A percentile compares a stretch with the other conserved stretches of the same genome.
phyloP scores from a whole-genome alignment of 2,888 invertebrate genomes.

The Elmis aenea region DNA sequence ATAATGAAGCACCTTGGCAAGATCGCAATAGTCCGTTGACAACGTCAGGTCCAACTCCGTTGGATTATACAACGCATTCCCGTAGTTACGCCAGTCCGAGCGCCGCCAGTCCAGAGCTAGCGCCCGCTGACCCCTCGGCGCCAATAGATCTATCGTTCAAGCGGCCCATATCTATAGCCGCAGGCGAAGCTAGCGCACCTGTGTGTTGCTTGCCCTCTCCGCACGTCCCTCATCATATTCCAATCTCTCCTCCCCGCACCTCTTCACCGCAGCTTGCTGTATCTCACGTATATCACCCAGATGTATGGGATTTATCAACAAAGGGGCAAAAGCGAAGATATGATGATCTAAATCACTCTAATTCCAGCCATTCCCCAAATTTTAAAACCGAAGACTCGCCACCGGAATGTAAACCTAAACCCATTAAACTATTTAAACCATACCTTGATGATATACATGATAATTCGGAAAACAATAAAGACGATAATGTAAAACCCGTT shows the following conservation, averaged over 20 bases:
- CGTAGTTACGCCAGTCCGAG: constrained; percentile 32
- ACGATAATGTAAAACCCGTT: constrained; percentile 10
- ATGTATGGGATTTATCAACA: constrained; percentile 44
- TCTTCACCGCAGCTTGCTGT: background rate
- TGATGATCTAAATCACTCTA: constrained; percentile 17
- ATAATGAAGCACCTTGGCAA: constrained; percentile 39
- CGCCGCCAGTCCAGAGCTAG: constrained; percentile 31
- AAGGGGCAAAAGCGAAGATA: constrained; percentile 32
- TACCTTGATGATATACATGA: constrained; percentile 65
- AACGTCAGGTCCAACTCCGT: constrained; percentile 29
- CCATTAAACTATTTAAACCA: constrained; percentile 73
- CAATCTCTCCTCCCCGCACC: background rate
- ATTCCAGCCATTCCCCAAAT: constrained; percentile 6
- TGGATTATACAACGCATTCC: constrained; percentile 39
- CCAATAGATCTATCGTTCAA: constrained; percentile 47
- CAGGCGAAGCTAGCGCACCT: constrained; percentile 16
- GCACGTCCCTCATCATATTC: constrained; percentile 16
- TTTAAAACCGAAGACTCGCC: constrained; percentile 4
- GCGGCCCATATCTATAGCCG: constrained; percentile 29
- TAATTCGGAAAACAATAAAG: constrained; percentile 34
- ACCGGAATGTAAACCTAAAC: constrained; percentile 44
- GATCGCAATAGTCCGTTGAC: constrained; percentile 22
- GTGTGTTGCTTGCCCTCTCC: constrained; percentile 17
- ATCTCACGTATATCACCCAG: constrained; percentile 30
- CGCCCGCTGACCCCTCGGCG: constrained; percentile 29